Evolutionary conservation across 2,113 vertebrate species (phyloP).

Genomic region (Sakesphorus luctuosus): DNA sequence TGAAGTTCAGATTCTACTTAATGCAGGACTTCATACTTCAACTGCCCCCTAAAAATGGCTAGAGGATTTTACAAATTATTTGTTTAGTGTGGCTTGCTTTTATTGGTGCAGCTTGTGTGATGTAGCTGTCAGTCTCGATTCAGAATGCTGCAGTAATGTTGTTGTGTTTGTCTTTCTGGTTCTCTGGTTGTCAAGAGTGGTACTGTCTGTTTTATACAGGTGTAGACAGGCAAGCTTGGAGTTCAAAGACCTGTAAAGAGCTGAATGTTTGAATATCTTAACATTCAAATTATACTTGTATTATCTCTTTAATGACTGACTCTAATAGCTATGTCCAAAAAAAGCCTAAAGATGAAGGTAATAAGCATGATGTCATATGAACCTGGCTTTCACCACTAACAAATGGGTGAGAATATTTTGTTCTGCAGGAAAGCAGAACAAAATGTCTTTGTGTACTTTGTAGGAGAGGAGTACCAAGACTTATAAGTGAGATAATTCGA

Average conservation of each 20-base stretch:
- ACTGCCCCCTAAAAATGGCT: background rate
- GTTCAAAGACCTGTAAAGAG: background rate
- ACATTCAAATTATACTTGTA: background rate
- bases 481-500: background rate
- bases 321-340: background rate
- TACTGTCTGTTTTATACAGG: background rate
- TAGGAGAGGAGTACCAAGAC: background rate
- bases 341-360: background rate
- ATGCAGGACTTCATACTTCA: background rate
- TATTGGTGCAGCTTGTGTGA: background rate
- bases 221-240: background rate
- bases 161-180: background rate
- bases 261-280: background rate
- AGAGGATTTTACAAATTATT: background rate
- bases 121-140: background rate
- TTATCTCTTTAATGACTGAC: background rate
- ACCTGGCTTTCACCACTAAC: background rate
- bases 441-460: background rate
- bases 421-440: background rate
- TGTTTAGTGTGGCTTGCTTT: background rate
- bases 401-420: background rate
- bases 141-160: background rate
- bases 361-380: background rate
- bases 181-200: background rate
- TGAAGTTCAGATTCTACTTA: background rate